phyloP scores from a whole-genome alignment of 2,888 invertebrate genomes.

The Stenotaenia linearis region DNA sequence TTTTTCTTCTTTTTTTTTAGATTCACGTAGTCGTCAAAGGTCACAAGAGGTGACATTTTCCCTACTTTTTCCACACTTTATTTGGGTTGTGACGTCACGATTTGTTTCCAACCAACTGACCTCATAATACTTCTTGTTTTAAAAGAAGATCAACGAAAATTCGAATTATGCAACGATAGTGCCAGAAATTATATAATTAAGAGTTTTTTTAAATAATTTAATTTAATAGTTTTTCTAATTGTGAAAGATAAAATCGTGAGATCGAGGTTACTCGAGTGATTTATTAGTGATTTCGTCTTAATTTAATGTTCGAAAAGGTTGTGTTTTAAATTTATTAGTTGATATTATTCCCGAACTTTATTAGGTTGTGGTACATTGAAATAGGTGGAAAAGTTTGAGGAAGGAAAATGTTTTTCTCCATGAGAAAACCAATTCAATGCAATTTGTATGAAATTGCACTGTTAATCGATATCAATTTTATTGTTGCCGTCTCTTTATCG shows the following conservation, averaged over 20 bases:
- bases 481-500: neutral
- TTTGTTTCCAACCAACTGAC: neutral
- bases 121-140: neutral
- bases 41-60: conserved; percentile 21
- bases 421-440: conserved; percentile 22
- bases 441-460: conserved; percentile 1
- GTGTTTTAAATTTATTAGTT: no score
- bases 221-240: no score
- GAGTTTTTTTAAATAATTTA: neutral
- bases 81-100: neutral
- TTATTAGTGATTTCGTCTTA: no score
- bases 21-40: neutral
- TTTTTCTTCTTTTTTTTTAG: neutral
- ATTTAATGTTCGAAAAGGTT: no score
- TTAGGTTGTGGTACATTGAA: no score
- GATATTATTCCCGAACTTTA: neutral
- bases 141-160: neutral
- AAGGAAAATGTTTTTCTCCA: conserved; percentile 11
- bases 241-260: no score
- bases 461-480: neutral
- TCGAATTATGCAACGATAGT: neutral
- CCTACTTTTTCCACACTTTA: neutral
- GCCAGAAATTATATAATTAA: neutral
- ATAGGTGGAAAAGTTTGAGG: no score
- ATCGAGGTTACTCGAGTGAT: no score